Conservation (phyloP, 2,113 vertebrate genomes). For the Boulengeromyrus knoepffleri region DNA sequence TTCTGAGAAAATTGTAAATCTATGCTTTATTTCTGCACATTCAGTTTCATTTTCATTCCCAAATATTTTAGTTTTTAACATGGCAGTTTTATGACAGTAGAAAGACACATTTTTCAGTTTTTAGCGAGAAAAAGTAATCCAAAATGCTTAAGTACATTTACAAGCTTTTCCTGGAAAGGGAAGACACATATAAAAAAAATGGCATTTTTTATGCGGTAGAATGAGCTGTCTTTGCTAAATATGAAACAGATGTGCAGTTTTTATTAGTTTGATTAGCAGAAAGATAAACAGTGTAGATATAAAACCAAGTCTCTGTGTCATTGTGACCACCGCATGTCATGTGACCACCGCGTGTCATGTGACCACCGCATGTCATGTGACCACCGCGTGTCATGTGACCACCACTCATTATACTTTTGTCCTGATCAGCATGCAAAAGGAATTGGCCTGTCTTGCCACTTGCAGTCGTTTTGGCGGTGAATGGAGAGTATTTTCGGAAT, state of each 20-base stretch:
- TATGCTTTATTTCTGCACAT: background rate
- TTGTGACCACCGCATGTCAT: background rate
- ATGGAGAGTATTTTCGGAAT: background rate
- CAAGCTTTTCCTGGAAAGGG: background rate
- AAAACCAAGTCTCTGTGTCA: background rate
- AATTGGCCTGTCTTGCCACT: background rate
- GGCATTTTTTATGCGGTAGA: background rate
- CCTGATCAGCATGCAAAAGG: background rate
- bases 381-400: no score
- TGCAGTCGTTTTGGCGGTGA: background rate
- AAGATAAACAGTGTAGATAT: background rate
- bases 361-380: no score
- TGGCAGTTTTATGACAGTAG: background rate
- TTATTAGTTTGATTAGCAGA: slow-evolving; percentile 1
- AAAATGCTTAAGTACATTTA: background rate
- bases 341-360: no score
- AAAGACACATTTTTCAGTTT: background rate
- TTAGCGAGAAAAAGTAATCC: background rate
- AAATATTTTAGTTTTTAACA: background rate
- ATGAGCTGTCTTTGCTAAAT: background rate
- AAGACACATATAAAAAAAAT: background rate
- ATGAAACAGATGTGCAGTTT: background rate
- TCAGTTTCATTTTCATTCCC: background rate
- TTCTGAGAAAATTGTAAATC: background rate
- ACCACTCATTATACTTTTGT: background rate